phyloP scores from a whole-genome alignment of 2,797 vertebrate species.

The Allochrocebus solatus region DNA sequence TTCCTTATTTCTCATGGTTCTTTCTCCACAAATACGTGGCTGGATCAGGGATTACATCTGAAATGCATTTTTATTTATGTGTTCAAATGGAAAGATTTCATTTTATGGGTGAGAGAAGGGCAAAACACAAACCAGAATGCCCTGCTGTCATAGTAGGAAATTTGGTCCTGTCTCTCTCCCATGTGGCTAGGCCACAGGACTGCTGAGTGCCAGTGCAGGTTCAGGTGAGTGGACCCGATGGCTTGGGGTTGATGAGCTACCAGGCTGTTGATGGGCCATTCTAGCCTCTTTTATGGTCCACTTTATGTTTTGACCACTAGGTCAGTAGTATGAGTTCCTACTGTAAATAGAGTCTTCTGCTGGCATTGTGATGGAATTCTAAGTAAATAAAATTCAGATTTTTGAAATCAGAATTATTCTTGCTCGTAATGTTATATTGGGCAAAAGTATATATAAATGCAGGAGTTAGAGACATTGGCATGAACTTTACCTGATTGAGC shows the following conservation, averaged over 20 bases:
- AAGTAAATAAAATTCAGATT: slow-evolving; percentile 55
- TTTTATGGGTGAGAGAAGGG: background rate
- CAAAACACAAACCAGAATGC: background rate
- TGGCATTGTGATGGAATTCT: background rate
- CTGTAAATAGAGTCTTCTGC: background rate
- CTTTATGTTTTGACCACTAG: background rate
- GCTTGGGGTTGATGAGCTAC: background rate
- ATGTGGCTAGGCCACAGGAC: background rate
- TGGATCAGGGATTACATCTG: background rate
- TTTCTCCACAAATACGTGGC: background rate
- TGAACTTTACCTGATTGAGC: slow-evolving; percentile 46
- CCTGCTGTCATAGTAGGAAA: background rate
- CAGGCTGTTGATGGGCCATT: background rate
- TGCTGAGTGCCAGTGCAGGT: background rate
- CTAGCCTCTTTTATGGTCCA: background rate
- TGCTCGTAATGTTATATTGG: slow-evolving; percentile 2
- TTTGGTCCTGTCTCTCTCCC: background rate
- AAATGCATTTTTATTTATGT: background rate
- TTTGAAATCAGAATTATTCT: slow-evolving; percentile 29
- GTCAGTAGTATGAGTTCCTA: background rate
- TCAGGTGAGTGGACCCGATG: background rate
- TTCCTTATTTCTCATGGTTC: background rate
- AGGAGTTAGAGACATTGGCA: slow-evolving; percentile 30
- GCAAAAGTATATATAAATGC: slow-evolving; percentile 27
- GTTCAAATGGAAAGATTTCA: background rate